Base-by-base conservation (phyloP, 2,888 invertebrate species). In the Fragum sueziense region DNA sequence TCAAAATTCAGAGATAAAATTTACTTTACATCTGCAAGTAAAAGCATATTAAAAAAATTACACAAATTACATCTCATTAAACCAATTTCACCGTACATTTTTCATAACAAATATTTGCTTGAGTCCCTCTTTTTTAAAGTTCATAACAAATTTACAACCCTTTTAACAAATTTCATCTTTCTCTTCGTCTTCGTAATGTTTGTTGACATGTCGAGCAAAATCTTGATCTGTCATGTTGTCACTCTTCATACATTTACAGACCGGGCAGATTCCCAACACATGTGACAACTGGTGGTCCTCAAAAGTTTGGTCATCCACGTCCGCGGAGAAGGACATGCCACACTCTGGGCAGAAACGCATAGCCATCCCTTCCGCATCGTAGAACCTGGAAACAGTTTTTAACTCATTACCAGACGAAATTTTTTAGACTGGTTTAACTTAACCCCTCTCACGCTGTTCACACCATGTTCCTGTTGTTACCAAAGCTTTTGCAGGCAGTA, bases 301-400 rank as follows among this genome's bases (percentile, higher is more conserved):
- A 59, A 90, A 89, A n/a, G 87, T 86, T 22, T 65, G 57, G 14
- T 90, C 88, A 27, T 82, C 75, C 27, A 86, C 65, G 71, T 88
- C 89, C 0, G 84, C 82, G 2, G 89, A 82, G 72, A 91, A 90
- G 1, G 85, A 75, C 52, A 73, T 70, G 54, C 83, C 76, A 80
- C 91, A 91, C 17, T 86, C 83, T 0, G 89, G 88, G 74, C 91
- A 91, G 61, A 87, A 80, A 76, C 87, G 88, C 89, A 89, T 90
- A 6, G 85, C 85, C 14, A 86, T 89, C 1, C 90, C 91, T 52
- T 84, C 84, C 0, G 90, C 90, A 76, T 91, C 90, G 57, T 86
- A 86, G 79, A 86, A 89, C 37, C 89, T 88, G 74, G 3, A 75
- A 68, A 75, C 14, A 37, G 57, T n/a, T n/a, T n/a, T n/a, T n/a